Conservation (phyloP, 2,113 vertebrate genomes). For the Mellivora capensis region DNA sequence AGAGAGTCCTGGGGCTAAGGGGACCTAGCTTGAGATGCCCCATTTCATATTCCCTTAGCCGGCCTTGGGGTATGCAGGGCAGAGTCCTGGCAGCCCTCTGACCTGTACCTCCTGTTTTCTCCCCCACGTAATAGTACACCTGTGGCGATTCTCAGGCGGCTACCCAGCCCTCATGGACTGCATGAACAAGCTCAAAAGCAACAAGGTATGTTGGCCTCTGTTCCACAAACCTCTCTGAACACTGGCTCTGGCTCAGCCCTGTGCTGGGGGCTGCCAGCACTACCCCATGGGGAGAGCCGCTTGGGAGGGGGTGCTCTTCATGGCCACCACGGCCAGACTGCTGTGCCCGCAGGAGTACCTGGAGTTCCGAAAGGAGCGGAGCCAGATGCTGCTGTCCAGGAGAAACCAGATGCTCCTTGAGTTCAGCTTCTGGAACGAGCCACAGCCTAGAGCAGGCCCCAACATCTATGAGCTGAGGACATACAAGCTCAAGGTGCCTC, state of each 20-base stretch:
- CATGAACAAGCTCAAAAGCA: slow-evolving; percentile 89
- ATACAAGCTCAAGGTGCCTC: slow-evolving; percentile 90
- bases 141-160: slow-evolving; percentile 95
- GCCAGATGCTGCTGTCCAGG: slow-evolving; percentile 93
- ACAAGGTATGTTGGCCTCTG: slow-evolving; percentile 81
- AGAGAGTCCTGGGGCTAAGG: not conserved
- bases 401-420: slow-evolving; percentile 95
- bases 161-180: slow-evolving; percentile 94
- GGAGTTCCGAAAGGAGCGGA: slow-evolving; percentile 91
- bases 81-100: not conserved
- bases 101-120: not conserved
- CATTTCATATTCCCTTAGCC: not conserved
- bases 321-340: not conserved
- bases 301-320: not conserved
- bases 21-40: not conserved
- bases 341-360: slow-evolving; percentile 85
- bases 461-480: slow-evolving; percentile 95
- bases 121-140: slow-evolving; percentile 87
- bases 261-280: not conserved
- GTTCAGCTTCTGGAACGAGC: slow-evolving; percentile 99
- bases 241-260: not conserved
- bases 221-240: not conserved
- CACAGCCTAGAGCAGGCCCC: slow-evolving; percentile 88
- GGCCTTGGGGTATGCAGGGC: not conserved
- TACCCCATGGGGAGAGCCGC: not conserved